Base-by-base conservation (phyloP, 2,888 invertebrate genomes). In the Halocaridina rubra region DNA sequence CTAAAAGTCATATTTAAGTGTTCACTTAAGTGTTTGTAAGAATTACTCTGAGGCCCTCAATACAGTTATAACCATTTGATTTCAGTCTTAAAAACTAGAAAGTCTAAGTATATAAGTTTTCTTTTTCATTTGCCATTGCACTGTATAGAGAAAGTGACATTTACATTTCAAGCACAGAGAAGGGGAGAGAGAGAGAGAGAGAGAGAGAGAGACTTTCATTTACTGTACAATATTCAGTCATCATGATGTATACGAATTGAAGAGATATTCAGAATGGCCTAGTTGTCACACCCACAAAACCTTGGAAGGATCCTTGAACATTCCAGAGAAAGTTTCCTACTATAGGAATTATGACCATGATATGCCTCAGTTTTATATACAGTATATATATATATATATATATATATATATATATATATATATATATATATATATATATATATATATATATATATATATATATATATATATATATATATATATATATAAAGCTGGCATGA, bases 351-450 rank as follows among this genome's bases (percentile, higher is more conserved):
- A 24, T 8, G 19, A 7, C 1, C 27, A 22, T 67, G 8, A 10
- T 46, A 13, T 46, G 8, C 13, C 10, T 13, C 8, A 46, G 46
- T 46, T 13, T 46, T 7, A 7, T 13, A 59, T 59, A 5, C 16
- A 10, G 8, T 46, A 75, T 46, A 75, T 13, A 75, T 32, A 46
- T 75, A 75, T 61, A 77, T 59, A 61, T 61, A 77, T 24, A 77
- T 24, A 61, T 77, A 61, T 61, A 77, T 61, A 77, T 77, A 77
- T 78, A 64, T 57, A 78, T 61, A 64, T 64, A 78, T 64, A 78
- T 78, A 78, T 78, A 77, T 61, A 64, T 78, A 59, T 77, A 27
- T 64, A 78, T 78, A 78, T 57, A 19, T 29, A 61, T 61, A 61
- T 10, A 59, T 24, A 77, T 61, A 77, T 29, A 8, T 8, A 19